Conservation (phyloP, 2,797 vertebrate genomes). For the Euphonia xanthogaster region DNA sequence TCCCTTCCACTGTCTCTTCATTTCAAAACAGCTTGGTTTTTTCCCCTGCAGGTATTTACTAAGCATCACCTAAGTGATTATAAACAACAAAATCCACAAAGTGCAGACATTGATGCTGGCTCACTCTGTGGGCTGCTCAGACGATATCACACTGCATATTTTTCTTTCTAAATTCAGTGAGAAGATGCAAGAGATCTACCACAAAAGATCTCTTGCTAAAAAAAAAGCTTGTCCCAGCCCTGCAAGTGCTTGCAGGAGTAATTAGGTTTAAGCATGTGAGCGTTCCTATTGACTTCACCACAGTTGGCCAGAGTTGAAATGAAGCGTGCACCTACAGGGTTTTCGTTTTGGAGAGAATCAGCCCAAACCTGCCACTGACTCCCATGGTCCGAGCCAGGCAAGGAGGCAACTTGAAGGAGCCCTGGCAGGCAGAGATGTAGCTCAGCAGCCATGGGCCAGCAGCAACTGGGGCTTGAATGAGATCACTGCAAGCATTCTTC, state of each 20-base stretch:
- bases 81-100: background rate
- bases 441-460: background rate
- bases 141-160: background rate
- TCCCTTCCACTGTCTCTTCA: background rate
- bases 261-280: background rate
- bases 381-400: background rate
- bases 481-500: background rate
- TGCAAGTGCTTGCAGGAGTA: background rate
- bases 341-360: background rate
- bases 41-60: background rate
- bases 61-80: background rate
- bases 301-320: background rate
- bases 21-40: background rate
- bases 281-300: background rate
- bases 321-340: background rate
- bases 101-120: background rate
- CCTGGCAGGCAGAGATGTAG: background rate
- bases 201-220: background rate
- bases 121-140: background rate
- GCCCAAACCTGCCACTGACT: background rate
- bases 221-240: background rate
- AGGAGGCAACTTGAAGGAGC: background rate
- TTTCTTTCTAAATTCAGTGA: background rate
- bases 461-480: background rate
- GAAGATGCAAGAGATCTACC: background rate